Base-by-base conservation (phyloP, 1,140 invertebrate genomes). In the Drosophila willistoni region DNA sequence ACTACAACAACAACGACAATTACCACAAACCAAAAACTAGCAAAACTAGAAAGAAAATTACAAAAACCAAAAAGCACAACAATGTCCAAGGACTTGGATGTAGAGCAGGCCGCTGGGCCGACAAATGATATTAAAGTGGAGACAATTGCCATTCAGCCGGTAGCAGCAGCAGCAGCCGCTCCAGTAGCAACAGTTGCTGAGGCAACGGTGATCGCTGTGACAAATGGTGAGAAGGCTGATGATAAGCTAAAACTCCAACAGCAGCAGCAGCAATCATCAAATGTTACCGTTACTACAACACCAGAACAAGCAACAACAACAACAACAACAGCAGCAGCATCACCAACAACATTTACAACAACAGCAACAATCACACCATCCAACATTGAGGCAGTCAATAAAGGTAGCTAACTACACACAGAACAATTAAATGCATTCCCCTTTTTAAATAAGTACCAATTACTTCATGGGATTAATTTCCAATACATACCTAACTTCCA, bases 21-120 rank as follows among this genome's bases (percentile, higher is more conserved):
- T 19, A 22, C 17, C 17, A 22, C 7, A 47, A 47, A 47, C 14
- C 7, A 47, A 47, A 17, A 47, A 19, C 7, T 14, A 44, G 29
- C 29, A 29, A 44, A 44, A 19, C 14, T 17, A 3, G 19, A 84
- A 68, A 29, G 29, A 29, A 29, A 29, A 29, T 29, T 29, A 25
- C 22, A 29, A 29, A 25, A 25, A 44, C 7, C 59, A 59, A 10
- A 62, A 68, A 72, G 57, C 5, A 59, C 56, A 64, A 60, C 61
- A 39, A 86, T 87, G 83, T 80, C 83, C 42, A 87, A 89, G 80
- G 77, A 85, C 41, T 54, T 79, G 65, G 77, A 89, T 64, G 60
- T 87, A 47, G 84, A 87, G 68, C 84, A 89, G 80, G 84, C 84
- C 47, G 47, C 59, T 12, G 19, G 44, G 44, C 33, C 64, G 68